phyloP scores from a whole-genome alignment of 1,140 invertebrate genomes.

The Neodiprion lecontei region DNA sequence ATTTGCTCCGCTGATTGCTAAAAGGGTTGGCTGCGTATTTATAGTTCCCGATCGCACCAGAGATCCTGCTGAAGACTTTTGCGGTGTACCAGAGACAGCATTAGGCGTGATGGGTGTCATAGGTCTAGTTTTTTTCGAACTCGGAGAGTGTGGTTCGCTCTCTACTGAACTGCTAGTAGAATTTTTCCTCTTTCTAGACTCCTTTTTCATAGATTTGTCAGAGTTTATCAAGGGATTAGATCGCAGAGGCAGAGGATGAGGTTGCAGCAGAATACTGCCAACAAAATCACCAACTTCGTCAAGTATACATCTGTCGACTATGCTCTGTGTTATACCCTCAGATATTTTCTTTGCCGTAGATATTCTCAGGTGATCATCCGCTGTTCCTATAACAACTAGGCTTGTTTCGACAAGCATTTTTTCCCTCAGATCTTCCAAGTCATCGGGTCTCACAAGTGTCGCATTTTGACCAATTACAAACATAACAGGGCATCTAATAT shows the following conservation, averaged over 20 bases:
- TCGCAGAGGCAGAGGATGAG: conserved; percentile 66
- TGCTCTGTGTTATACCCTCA: conserved; percentile 81
- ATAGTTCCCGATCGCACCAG: conserved; percentile 55
- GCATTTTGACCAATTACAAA: conserved; percentile 85
- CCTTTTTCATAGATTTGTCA: conserved; percentile 40
- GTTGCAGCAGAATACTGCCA: conserved; percentile 65
- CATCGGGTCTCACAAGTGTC: conserved; percentile 69
- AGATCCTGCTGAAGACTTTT: conserved; percentile 53
- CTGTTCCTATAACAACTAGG: conserved; percentile 82
- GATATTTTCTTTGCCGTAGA: conserved; percentile 72
- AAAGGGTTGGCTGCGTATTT: conserved; percentile 33
- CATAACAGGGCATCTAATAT: conserved; percentile 76
- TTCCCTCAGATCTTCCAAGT: conserved; percentile 79
- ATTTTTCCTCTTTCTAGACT: conserved; percentile 54
- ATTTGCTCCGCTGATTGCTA: conserved; percentile 39
- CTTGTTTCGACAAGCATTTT: conserved; percentile 79
- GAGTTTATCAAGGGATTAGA: conserved; percentile 44
- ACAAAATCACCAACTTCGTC: conserved; percentile 72
- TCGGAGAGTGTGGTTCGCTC: conserved; percentile 62
- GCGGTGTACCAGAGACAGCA: conserved; percentile 36
- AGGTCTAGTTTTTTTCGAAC: conserved; percentile 52
- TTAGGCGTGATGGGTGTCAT: conserved; percentile 44
- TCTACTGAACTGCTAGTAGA: conserved; percentile 65
- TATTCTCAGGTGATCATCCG: conserved; percentile 79
- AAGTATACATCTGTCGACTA: conserved; percentile 81